These are phyloP conservation scores for Motacilla tschutschensis DNA, from an alignment of 2,113 vertebrate species.

Conservation along the genomic window DNA sequence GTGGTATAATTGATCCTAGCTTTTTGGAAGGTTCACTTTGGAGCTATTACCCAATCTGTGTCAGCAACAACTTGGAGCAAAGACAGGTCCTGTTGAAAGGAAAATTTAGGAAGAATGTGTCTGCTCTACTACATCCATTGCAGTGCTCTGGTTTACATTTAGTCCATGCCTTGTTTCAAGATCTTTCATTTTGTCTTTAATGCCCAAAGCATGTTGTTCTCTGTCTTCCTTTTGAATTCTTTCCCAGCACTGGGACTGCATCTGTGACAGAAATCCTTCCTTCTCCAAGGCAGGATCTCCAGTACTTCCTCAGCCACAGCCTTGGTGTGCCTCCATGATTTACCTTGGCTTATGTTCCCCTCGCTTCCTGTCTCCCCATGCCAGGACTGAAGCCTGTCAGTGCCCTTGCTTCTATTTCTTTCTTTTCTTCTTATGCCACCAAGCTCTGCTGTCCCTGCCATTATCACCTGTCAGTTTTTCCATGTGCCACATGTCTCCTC, in stretches of 20 bases:
- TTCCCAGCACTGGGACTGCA: not conserved
- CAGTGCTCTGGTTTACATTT: not conserved
- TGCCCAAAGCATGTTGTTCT: not conserved
- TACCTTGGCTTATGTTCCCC: not conserved
- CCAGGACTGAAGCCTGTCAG: not conserved
- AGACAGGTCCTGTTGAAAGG: not conserved
- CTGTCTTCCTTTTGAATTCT: not conserved
- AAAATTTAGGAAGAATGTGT: not conserved
- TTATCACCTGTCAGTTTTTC: not conserved
- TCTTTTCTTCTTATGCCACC: not conserved
- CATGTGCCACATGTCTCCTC: not conserved
- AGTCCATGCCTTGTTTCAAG: not conserved
- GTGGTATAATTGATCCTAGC: not conserved
- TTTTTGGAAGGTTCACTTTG: not conserved
- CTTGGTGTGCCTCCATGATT: not conserved
- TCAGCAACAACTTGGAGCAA: not conserved
- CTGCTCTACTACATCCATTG: not conserved
- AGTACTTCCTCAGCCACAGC: not conserved
- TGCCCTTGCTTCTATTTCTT: not conserved
- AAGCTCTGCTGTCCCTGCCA: not conserved
- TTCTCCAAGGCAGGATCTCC: not conserved
- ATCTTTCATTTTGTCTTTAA: not conserved
- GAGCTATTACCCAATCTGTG: not conserved
- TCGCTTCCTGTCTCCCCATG: not conserved
- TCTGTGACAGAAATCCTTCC: not conserved